Conservation (phyloP, 1,140 invertebrate species). For the Drosophila lowei region DNA sequence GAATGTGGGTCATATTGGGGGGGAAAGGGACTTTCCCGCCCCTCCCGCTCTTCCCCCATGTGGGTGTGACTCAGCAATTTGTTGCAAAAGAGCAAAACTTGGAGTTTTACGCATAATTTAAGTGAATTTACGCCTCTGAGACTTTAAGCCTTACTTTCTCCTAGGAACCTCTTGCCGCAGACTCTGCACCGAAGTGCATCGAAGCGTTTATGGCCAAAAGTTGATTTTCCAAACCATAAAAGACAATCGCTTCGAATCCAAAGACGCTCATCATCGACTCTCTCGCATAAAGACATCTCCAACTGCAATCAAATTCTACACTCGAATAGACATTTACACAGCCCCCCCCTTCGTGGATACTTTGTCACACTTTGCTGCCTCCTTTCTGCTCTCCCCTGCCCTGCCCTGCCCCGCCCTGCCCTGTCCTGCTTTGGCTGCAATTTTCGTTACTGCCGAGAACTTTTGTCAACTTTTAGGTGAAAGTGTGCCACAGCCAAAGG, state of each 20-base stretch:
- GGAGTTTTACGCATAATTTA: slow-evolving; percentile 74
- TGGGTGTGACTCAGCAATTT: slow-evolving; percentile 71
- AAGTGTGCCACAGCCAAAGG: slow-evolving; percentile 52
- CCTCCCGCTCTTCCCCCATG: not conserved
- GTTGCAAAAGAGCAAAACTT: slow-evolving; percentile 51
- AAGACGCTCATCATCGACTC: slow-evolving; percentile 57
- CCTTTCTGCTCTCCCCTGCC: slow-evolving; percentile 7
- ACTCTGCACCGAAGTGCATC: slow-evolving; percentile 52
- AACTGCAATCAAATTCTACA: slow-evolving; percentile 81
- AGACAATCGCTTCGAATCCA: slow-evolving; percentile 71
- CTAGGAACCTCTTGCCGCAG: slow-evolving; percentile 9
- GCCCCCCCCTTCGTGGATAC: slow-evolving; percentile 21
- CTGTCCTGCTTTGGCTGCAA: slow-evolving; percentile 39
- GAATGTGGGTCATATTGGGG: slow-evolving; percentile 72
- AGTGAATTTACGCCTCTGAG: slow-evolving; percentile 75
- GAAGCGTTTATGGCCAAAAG: slow-evolving; percentile 67
- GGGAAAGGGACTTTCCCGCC: slow-evolving; percentile 1
- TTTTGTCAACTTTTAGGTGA: slow-evolving; percentile 76
- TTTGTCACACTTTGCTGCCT: slow-evolving; percentile 71
- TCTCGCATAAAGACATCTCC: slow-evolving; percentile 77
- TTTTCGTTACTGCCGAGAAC: slow-evolving; percentile 38
- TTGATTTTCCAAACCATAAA: slow-evolving; percentile 82
- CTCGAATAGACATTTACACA: slow-evolving; percentile 75
- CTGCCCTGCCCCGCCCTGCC: too few relatives aligned
- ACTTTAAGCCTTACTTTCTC: slow-evolving; percentile 48